phyloP scores from a whole-genome alignment of 2,888 invertebrate genomes.

The Galeopsomyia nigrocyanea region DNA sequence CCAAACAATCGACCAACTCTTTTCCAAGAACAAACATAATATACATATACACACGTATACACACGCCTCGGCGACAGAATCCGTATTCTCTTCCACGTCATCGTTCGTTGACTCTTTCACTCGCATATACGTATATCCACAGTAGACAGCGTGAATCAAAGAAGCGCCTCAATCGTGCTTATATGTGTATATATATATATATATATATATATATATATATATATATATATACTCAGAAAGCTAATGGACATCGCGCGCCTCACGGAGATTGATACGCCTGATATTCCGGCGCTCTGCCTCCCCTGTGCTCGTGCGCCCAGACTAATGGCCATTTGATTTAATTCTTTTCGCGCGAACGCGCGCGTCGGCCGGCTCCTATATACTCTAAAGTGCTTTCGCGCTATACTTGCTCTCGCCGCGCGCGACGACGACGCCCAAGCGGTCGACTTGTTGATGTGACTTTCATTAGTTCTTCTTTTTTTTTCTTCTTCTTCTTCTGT shows the following conservation, averaged over 20 bases:
- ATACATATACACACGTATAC: too few relatives aligned
- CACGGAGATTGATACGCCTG: constrained; percentile 29
- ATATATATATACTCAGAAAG: constrained; percentile 12
- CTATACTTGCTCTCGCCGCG: too few relatives aligned
- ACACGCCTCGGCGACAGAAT: constrained; percentile 36
- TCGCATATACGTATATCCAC: neutral
- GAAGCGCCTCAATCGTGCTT: constrained; percentile 30
- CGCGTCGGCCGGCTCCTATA: neutral
- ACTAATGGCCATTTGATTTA: constrained; percentile 22
- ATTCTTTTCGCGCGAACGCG: constrained; percentile 22
- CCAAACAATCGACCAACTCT: too few relatives aligned
- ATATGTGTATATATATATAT: too few relatives aligned
- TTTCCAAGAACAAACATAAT: too few relatives aligned
- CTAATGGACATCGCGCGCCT: constrained; percentile 22
- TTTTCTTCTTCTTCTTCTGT: neutral
- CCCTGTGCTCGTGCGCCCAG: neutral
- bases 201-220: too few relatives aligned
- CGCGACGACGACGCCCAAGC: too few relatives aligned
- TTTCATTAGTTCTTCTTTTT: constrained; percentile 6
- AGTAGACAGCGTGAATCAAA: constrained; percentile 27
- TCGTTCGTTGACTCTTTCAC: constrained; percentile 50
- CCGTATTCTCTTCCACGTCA: constrained; percentile 49
- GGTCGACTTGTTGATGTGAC: constrained; percentile 3
- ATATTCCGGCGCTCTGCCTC: constrained; percentile 16
- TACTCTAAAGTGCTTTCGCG: too few relatives aligned